Evolutionary conservation across 2,888 invertebrate genomes (phyloP).

Genomic region (Acrobasis consociella): DNA sequence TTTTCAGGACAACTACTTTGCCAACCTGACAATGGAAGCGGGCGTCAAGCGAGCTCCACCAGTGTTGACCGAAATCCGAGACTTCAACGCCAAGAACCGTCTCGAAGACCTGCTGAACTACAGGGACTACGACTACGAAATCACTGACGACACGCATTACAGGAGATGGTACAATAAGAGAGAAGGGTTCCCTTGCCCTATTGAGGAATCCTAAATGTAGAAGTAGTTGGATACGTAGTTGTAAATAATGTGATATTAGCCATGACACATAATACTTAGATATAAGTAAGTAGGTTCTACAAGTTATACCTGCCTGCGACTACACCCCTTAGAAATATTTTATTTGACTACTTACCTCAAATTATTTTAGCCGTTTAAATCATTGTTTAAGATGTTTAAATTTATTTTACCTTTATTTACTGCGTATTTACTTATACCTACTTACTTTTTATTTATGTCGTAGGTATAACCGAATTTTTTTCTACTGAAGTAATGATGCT

Average conservation of each 20-base stretch:
- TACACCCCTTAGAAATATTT: too few species aligned
- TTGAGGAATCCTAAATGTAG: constrained; percentile 33
- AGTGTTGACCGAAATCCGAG: constrained; percentile 61
- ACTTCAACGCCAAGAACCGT: constrained; percentile 65
- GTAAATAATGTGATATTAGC: constrained; percentile 14
- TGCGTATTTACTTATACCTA: too few species aligned
- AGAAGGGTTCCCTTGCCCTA: constrained; percentile 52
- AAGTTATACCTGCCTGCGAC: too few species aligned
- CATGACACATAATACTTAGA: neutral
- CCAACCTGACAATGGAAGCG: constrained; percentile 62
- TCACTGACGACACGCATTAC: constrained; percentile 56
- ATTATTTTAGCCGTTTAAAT: too few species aligned
- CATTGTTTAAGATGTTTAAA: too few species aligned
- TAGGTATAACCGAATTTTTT: too few species aligned
- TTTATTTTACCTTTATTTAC: too few species aligned
- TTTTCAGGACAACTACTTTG: constrained; percentile 68
- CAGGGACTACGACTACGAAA: constrained; percentile 65
- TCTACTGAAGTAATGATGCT: too few species aligned
- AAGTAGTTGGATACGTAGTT: neutral
- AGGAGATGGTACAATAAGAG: constrained; percentile 57
- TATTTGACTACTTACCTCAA: too few species aligned
- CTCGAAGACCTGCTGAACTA: constrained; percentile 69
- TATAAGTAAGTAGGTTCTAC: neutral
- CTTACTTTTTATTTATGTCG: too few species aligned
- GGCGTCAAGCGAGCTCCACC: constrained; percentile 56